Base-by-base conservation (phyloP, 2,888 invertebrate genomes). In the Caenorhabditis becei region DNA sequence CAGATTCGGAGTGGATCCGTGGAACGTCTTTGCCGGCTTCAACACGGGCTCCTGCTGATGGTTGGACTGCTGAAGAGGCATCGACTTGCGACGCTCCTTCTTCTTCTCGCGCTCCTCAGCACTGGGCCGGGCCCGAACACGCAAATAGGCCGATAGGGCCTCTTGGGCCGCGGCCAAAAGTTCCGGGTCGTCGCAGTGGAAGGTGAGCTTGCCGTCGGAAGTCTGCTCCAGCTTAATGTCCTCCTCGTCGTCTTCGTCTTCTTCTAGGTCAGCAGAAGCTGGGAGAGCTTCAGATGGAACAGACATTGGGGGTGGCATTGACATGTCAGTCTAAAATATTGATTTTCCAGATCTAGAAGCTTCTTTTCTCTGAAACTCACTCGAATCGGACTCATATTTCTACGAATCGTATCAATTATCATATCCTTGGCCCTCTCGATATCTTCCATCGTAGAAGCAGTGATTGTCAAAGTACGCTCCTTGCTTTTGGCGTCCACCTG, bases 391-490 rank as follows among this genome's bases (percentile, higher is more conserved):
- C 96, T 97, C 87, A 96, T 96, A 93, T 97, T 97, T 91, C 96
- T 94, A 85, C 96, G 94, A 91, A 97, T 97, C 84, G 97, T 97
- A 91, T 97, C 96, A 92, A 96, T 96, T 91, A 97, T 97, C 91
- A 97, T 93, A 92, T 95, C 95, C 92, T 96, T 96, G 51, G 97
- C 97, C 92, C 95, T 95, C 91, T 94, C 95, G 82, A 97, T 96
- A 92, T 96, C 95, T 91, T 96, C 96, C 93, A 96, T 96, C 89
- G 94, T 95, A 32, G 96, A 95, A 81, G 97, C 97, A 82, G 96
- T 97, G 89, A 97, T 97, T 93, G 97, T 97, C 89, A 97, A 96
- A 89, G 96, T 94, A 91, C 97, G 94, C 35, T 97, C 97, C 93
- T 96, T 96, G 79, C 96, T 96, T 89, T 96, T 96, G 86, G 96